phyloP scores from a whole-genome alignment of 1,140 invertebrate species.

The Spodoptera frugiperda region DNA sequence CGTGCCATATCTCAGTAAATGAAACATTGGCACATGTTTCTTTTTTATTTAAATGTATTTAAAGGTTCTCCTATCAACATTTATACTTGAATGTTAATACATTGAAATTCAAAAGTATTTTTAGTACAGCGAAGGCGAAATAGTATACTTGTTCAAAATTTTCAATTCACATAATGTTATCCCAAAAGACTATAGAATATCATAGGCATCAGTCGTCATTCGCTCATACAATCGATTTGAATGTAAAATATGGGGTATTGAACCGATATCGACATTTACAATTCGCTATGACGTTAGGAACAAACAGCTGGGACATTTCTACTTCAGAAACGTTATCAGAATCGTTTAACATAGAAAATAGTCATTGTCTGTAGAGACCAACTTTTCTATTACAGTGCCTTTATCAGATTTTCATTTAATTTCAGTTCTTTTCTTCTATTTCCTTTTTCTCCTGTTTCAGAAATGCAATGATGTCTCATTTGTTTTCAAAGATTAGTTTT shows the following conservation, averaged over 20 bases:
- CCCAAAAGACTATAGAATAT: conserved; percentile 16
- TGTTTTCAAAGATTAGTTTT: too few species aligned
- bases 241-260: conserved; percentile 55
- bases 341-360: conserved; percentile 29
- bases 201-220: conserved; percentile 37
- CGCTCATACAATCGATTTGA: conserved; percentile 50
- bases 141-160: not conserved
- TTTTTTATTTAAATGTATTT: conserved; percentile 22
- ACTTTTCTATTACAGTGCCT: not conserved
- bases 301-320: conserved; percentile 47
- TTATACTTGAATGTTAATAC: not conserved
- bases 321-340: conserved; percentile 4
- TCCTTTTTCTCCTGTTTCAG: not conserved
- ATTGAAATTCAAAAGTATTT: conserved; percentile 2
- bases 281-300: conserved; percentile 49
- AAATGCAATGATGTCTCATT: not conserved
- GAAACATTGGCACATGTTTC: not conserved
- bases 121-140: not conserved
- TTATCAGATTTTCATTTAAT: not conserved
- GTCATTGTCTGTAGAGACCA: not conserved
- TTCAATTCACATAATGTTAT: conserved; percentile 18
- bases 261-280: conserved; percentile 49
- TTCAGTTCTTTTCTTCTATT: not conserved
- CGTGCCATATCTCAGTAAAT: conserved; percentile 49
- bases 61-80: not conserved